Conservation (phyloP, 2,113 vertebrate genomes). For the Cygnus buccinator region DNA sequence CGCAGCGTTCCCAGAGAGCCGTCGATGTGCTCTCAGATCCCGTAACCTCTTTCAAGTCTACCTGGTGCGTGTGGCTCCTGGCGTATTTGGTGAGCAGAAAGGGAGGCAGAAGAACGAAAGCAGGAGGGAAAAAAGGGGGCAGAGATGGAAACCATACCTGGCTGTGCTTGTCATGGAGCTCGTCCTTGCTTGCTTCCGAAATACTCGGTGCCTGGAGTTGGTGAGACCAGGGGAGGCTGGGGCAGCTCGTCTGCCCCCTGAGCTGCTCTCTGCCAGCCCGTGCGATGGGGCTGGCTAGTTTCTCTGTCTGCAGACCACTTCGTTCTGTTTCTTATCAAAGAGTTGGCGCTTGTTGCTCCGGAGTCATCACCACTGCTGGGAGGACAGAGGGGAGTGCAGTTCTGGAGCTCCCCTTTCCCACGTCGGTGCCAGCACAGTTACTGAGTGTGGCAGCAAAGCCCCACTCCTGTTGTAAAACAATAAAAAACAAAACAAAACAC, state of each 20-base stretch:
- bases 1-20: neutral
- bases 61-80: neutral
- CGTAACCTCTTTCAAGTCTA: neutral
- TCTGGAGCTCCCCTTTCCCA: neutral
- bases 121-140: neutral
- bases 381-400: neutral
- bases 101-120: neutral
- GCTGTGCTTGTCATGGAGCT: neutral
- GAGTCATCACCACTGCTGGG: neutral
- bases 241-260: neutral
- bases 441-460: neutral
- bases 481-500: too few relatives aligned
- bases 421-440: neutral
- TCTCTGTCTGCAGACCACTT: neutral
- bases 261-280: neutral
- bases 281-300: neutral
- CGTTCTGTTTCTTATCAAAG: too few relatives aligned
- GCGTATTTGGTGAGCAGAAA: neutral
- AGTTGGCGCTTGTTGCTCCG: neutral
- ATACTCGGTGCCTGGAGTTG: too few relatives aligned
- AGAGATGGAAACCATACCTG: neutral
- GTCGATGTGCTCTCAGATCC: neutral
- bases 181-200: neutral
- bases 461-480: neutral
- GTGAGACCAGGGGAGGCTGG: too few relatives aligned